phyloP scores from a whole-genome alignment of 2,797 vertebrate genomes.

The Brachymystax lenok region DNA sequence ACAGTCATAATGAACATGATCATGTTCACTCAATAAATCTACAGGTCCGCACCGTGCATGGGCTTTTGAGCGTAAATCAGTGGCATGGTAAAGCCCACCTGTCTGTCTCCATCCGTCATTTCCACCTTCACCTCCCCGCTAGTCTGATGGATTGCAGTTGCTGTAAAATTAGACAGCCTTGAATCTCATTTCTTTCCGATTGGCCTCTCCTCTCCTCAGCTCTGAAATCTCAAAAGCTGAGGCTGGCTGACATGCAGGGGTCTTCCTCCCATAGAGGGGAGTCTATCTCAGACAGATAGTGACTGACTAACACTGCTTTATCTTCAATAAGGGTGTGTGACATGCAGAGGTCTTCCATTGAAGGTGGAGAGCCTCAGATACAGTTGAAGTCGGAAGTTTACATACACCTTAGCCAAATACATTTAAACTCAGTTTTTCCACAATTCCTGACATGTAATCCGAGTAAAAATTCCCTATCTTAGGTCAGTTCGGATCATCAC shows the following conservation, averaged over 20 bases:
- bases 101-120: slow-evolving; percentile 99
- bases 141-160: slow-evolving; percentile 99
- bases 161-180: slow-evolving; percentile 99
- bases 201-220: slow-evolving; percentile 66
- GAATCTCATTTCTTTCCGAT: slow-evolving; percentile 97
- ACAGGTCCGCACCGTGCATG: slow-evolving; percentile 80
- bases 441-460: too few species aligned
- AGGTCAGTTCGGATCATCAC: too few species aligned
- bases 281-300: background rate
- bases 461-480: too few species aligned
- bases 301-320: slow-evolving; percentile 72
- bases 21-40: slow-evolving; percentile 87
- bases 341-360: background rate
- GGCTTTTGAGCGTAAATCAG: slow-evolving; percentile 98
- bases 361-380: slow-evolving; percentile 34
- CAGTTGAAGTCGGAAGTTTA: too few species aligned
- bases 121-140: slow-evolving; percentile 95
- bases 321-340: slow-evolving; percentile 42
- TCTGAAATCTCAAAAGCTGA: slow-evolving; percentile 83
- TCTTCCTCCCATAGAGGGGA: background rate
- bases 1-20: slow-evolving; percentile 98
- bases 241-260: slow-evolving; percentile 62
- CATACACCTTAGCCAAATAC: too few species aligned
- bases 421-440: too few species aligned
- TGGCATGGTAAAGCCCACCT: slow-evolving; percentile 99